Conservation (phyloP, 2,113 vertebrate species). For the Trematomus loennbergii region DNA sequence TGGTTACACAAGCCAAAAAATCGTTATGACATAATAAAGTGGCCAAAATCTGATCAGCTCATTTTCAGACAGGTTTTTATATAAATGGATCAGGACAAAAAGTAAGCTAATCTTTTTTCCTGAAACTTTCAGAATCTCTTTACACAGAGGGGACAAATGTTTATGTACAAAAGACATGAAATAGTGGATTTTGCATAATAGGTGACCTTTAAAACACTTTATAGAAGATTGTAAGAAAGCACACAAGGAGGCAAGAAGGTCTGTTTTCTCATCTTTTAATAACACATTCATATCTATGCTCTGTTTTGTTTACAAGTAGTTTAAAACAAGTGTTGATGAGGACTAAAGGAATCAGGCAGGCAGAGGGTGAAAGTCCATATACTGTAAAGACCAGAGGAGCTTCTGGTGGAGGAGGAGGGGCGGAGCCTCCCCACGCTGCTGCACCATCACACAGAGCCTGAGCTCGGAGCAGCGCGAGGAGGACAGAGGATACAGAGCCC, state of each 20-base stretch:
- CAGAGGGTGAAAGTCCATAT: constrained; percentile 83
- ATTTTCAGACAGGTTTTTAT: too few relatives aligned
- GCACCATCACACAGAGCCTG: too few relatives aligned
- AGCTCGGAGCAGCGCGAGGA: constrained; percentile 5
- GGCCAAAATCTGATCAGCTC: too few relatives aligned
- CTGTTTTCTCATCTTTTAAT: constrained; percentile 86
- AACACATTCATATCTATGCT: constrained; percentile 89
- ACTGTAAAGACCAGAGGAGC: constrained; percentile 74
- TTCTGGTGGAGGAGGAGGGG: constrained; percentile 56
- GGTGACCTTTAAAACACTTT: too few relatives aligned
- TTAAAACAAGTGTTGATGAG: constrained; percentile 86
- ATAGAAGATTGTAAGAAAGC: neutral
- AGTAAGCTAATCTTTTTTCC: too few relatives aligned
- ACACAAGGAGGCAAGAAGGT: constrained; percentile 23
- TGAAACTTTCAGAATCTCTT: too few relatives aligned
- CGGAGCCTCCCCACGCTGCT: neutral
- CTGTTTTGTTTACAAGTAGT: constrained; percentile 88
- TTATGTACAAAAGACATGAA: too few relatives aligned
- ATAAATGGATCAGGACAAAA: too few relatives aligned
- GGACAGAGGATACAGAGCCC: neutral
- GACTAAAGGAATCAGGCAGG: constrained; percentile 84
- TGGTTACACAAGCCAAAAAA: too few relatives aligned
- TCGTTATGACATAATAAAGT: too few relatives aligned
- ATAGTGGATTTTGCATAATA: too few relatives aligned
- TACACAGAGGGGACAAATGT: too few relatives aligned